Conservation (phyloP, 2,888 invertebrate genomes). For the Patella ulyssiponensis region DNA sequence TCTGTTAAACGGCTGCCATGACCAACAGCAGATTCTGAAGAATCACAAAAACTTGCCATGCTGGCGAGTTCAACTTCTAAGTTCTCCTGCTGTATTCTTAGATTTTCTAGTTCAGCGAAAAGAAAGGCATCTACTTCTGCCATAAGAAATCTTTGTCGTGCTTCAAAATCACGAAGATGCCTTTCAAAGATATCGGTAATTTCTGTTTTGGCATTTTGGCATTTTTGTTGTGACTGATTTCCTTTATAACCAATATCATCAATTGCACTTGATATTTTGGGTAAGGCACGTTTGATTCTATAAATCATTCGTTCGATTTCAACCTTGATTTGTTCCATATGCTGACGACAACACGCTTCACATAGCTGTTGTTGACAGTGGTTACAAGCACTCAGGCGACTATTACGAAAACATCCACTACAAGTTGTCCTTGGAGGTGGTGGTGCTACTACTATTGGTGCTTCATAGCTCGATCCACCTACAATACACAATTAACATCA, state of each 20-base stretch:
- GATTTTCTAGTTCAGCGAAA: slow-evolving; percentile 85
- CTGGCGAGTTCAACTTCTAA: slow-evolving; percentile 94
- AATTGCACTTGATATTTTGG: slow-evolving; percentile 71
- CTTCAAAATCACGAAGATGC: slow-evolving; percentile 71
- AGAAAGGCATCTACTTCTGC: slow-evolving; percentile 86
- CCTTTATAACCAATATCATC: slow-evolving; percentile 85
- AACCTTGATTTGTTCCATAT: slow-evolving; percentile 52
- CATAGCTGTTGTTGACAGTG: slow-evolving; percentile 99
- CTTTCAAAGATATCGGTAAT: slow-evolving; percentile 77
- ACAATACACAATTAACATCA: too few relatives aligned
- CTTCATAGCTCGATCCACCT: too few relatives aligned
- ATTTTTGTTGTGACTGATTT: slow-evolving; percentile 87
- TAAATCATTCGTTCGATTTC: slow-evolving; percentile 90
- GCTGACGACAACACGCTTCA: slow-evolving; percentile 88
- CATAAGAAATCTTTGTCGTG: slow-evolving; percentile 77
- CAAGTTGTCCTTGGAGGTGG: slow-evolving; percentile 79
- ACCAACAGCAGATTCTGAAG: slow-evolving; percentile 54
- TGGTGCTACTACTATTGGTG: slow-evolving; percentile 8
- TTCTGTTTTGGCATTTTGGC: slow-evolving; percentile 92
- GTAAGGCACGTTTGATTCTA: slow-evolving; percentile 80
- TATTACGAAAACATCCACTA: slow-evolving; percentile 87
- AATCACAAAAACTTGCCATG: slow-evolving; percentile 95
- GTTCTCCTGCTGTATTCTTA: slow-evolving; percentile 91
- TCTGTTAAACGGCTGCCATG: slow-evolving; percentile 52
- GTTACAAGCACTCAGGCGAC: slow-evolving; percentile 80